These are phyloP conservation scores for Pomacea maculata DNA, from an alignment of 1,140 invertebrate species.

Conservation along the genomic window DNA sequence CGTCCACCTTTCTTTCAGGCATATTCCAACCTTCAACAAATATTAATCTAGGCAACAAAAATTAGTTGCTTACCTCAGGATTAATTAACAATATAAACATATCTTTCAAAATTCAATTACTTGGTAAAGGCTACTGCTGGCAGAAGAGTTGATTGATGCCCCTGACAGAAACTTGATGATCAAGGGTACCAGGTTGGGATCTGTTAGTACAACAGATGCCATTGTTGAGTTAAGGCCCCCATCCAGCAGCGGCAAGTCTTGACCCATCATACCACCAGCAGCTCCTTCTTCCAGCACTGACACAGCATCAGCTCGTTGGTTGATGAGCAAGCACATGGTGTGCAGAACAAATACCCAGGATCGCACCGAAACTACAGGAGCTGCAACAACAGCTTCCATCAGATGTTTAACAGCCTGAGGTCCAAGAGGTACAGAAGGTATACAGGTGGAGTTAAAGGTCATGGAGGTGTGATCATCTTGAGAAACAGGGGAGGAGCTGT, in stretches of 20 bases:
- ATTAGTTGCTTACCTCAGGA: too few species aligned
- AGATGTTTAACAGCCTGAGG: conserved; percentile 77
- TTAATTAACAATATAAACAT: too few species aligned
- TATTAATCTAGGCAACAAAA: too few species aligned
- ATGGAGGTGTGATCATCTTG: conserved; percentile 34
- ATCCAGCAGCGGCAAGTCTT: conserved; percentile 19
- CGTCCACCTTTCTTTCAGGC: background rate
- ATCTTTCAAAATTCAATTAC: conserved; percentile 32
- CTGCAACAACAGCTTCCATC: conserved; percentile 74
- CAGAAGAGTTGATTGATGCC: conserved; percentile 54
- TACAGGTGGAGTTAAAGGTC: conserved; percentile 68
- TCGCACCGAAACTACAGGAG: conserved; percentile 74
- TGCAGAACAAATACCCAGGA: conserved; percentile 81
- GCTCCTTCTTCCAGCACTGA: conserved; percentile 27
- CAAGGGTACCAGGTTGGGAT: conserved; percentile 78
- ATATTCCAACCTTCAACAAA: background rate
- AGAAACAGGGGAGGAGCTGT: conserved; percentile 29
- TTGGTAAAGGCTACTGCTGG: conserved; percentile 48
- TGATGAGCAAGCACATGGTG: conserved; percentile 67
- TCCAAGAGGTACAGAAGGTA: conserved; percentile 78
- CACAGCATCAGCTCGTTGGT: conserved; percentile 47
- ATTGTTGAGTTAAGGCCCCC: conserved; percentile 52
- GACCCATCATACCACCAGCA: conserved; percentile 4
- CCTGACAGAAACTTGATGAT: conserved; percentile 79
- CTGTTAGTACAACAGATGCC: conserved; percentile 73